Percentiles rank a stretch among this genome's conserved stretches.
Evolutionary conservation across 2,888 invertebrate species (phyloP).

Genomic region (Buathra laborator): DNA sequence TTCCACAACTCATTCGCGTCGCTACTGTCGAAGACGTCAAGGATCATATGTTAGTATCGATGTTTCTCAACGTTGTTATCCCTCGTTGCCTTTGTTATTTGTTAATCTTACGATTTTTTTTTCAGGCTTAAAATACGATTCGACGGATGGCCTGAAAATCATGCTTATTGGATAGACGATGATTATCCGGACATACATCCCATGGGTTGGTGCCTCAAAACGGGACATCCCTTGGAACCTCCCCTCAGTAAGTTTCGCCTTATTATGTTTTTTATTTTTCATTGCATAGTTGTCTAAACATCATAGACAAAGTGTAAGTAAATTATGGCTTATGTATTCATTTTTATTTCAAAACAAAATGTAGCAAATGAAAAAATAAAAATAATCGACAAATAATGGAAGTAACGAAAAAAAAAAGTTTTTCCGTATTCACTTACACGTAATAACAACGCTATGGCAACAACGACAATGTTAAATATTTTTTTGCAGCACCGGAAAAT

Average conservation of each 20-base stretch:
- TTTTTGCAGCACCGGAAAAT: constrained; percentile 88
- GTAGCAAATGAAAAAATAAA: too few species aligned
- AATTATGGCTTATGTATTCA: too few species aligned
- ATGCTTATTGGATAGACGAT: constrained; percentile 96
- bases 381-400: too few species aligned
- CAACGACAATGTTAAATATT: constrained; percentile 1
- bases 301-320: too few species aligned
- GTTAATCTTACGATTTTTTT: not conserved
- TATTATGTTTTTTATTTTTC: not conserved
- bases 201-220: constrained; percentile 95
- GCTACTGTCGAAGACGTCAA: constrained; percentile 92
- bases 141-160: constrained; percentile 95
- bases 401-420: too few species aligned
- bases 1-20: constrained; percentile 94
- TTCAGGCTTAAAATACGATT: constrained; percentile 88
- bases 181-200: constrained; percentile 96
- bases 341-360: too few species aligned
- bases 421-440: not conserved
- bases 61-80: not conserved
- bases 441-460: not conserved
- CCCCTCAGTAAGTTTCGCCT: constrained; percentile 89
- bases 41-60: constrained; percentile 86
- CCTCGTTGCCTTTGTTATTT: constrained; percentile 75
- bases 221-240: constrained; percentile 94
- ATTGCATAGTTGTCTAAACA: not conserved